Percentiles rank a stretch among this genome's conserved stretches.
phyloP scores from a whole-genome alignment of 2,888 invertebrate genomes.

The Phymatocera aterrima region DNA sequence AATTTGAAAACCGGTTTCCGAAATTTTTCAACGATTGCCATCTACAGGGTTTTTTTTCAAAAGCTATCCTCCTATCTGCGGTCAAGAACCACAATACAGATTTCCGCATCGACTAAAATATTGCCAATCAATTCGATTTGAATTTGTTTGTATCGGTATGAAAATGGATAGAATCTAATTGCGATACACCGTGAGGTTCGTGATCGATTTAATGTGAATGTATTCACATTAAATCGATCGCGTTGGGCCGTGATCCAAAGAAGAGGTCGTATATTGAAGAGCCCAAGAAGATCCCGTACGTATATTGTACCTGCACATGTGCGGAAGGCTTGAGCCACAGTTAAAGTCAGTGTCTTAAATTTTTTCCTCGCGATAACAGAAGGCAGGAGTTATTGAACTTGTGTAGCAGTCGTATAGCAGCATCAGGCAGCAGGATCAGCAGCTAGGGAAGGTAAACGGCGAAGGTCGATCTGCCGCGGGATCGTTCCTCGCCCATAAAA shows the following conservation, averaged over 20 bases:
- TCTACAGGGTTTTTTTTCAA: too few relatives aligned
- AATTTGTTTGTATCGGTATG: not conserved
- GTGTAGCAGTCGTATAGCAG: slow-evolving; percentile 11
- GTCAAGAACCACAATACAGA: too few relatives aligned
- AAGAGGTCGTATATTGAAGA: not conserved
- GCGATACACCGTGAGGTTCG: not conserved
- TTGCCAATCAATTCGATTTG: not conserved
- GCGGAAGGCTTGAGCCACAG: slow-evolving; percentile 6
- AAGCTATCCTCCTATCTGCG: too few relatives aligned
- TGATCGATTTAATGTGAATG: not conserved
- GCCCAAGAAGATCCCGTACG: not conserved
- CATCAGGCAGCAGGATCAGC: not conserved
- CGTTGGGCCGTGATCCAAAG: not conserved
- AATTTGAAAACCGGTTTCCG: too few relatives aligned
- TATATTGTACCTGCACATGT: too few relatives aligned
- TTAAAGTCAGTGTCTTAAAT: not conserved
- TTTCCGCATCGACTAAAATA: too few relatives aligned
- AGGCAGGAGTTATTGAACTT: slow-evolving; percentile 33
- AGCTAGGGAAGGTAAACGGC: slow-evolving; percentile 11
- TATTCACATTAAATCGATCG: too few relatives aligned
- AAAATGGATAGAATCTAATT: not conserved
- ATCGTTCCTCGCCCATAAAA: slow-evolving; percentile 29
- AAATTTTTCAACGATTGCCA: too few relatives aligned
- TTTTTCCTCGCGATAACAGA: not conserved
- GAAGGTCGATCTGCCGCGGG: slow-evolving; percentile 17